These are phyloP conservation scores for Ophiodon elongatus DNA, from an alignment of 2,113 vertebrate genomes.

Conservation along the genomic window DNA sequence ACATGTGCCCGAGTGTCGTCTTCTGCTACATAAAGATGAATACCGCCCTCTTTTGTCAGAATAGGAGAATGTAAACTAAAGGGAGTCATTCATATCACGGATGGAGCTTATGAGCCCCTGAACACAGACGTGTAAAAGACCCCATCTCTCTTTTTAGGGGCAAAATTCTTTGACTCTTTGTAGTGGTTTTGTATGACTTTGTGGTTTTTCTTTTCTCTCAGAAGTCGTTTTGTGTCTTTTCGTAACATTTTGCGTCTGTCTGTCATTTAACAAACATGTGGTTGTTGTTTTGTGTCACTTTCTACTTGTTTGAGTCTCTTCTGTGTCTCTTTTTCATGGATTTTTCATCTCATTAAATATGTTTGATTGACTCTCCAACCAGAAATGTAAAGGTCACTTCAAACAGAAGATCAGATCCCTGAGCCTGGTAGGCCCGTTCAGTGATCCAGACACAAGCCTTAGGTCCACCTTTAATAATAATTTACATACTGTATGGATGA, in stretches of 20 bases:
- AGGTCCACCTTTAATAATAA: conserved; percentile 39
- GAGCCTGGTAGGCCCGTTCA: background rate
- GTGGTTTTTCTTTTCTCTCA: too few species aligned
- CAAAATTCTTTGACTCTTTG: too few species aligned
- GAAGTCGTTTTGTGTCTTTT: too few species aligned
- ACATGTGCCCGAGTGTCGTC: background rate
- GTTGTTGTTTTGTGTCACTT: too few species aligned
- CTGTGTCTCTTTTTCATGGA: background rate
- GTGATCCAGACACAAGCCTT: conserved; percentile 5
- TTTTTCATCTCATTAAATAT: background rate
- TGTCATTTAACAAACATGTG: too few species aligned
- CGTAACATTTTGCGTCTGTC: too few species aligned
- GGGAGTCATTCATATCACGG: background rate
- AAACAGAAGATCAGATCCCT: background rate
- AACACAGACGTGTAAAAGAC: background rate
- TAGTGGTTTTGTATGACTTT: too few species aligned
- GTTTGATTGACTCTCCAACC: background rate
- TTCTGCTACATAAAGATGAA: background rate
- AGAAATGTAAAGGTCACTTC: too few species aligned
- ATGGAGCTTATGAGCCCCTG: background rate
- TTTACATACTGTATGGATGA: conserved; percentile 46
- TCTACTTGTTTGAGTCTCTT: background rate
- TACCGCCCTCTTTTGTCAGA: conserved; percentile 38
- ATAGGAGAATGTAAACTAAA: background rate
- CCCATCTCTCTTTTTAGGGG: too few species aligned